These are phyloP conservation scores for Liopterus haemorrhoidalis DNA, from an alignment of 2,888 invertebrate genomes.

Conservation along the genomic window DNA sequence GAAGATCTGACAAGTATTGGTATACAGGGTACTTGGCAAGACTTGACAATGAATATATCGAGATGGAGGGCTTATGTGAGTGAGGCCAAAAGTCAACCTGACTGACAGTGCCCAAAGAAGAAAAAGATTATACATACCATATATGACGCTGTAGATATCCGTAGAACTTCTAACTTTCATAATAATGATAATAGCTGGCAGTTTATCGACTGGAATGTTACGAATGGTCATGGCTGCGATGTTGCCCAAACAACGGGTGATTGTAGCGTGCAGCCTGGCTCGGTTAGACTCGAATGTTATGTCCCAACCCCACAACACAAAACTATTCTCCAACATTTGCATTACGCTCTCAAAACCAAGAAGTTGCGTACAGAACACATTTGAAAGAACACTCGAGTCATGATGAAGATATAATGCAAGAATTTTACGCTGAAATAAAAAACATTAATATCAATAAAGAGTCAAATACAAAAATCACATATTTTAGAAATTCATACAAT, in stretches of 20 bases:
- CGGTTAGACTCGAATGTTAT: constrained; percentile 83
- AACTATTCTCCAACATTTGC: constrained; percentile 82
- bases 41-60: no score
- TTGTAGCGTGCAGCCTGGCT: constrained; percentile 67
- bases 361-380: constrained; percentile 95
- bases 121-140: constrained; percentile 62
- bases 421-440: constrained; percentile 70
- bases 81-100: no score
- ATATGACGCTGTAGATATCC: constrained; percentile 84
- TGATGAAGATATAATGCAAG: constrained; percentile 95
- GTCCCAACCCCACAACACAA: constrained; percentile 96
- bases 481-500: constrained; percentile 5
- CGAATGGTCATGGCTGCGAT: constrained; percentile 79
- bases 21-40: no score
- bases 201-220: constrained; percentile 76
- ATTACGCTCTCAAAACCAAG: constrained; percentile 88
- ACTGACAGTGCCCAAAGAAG: no score
- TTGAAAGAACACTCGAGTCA: constrained; percentile 88
- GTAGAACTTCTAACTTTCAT: constrained; percentile 83
- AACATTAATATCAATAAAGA: constrained; percentile 16
- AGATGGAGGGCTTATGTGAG: no score
- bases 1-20: no score
- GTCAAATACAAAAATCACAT: constrained; percentile 6
- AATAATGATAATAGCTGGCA: constrained; percentile 85
- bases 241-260: constrained; percentile 71